Percentiles rank a stretch among this genome's conserved stretches.
phyloP scores from a whole-genome alignment of 1,140 invertebrate genomes.

The Andrena cerasifolii region DNA sequence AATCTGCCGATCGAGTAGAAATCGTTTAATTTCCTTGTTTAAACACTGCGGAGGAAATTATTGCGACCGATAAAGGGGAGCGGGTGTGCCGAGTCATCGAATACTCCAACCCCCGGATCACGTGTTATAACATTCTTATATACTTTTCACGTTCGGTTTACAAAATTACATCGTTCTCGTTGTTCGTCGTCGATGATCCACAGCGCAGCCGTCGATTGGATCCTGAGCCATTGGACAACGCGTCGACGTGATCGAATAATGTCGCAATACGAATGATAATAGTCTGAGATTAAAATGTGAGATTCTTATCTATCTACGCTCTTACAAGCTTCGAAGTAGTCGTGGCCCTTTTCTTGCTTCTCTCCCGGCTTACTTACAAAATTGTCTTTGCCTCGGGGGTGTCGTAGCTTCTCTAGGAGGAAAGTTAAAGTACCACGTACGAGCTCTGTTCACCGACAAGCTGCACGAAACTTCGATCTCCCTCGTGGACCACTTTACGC shows the following conservation, averaged over 20 bases:
- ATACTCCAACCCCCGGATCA: neutral
- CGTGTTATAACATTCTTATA: slow-evolving; percentile 9
- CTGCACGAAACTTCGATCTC: neutral
- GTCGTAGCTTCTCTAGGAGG: neutral
- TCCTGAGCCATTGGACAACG: neutral
- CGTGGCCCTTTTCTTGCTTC: neutral
- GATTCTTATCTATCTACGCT: neutral
- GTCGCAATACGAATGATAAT: neutral
- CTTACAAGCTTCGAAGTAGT: neutral
- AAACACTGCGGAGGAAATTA: neutral
- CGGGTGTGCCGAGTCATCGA: neutral
- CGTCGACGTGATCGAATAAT: neutral
- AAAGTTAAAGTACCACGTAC: neutral
- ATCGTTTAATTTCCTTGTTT: neutral
- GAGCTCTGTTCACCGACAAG: neutral
- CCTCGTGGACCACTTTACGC: neutral
- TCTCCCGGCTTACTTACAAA: neutral
- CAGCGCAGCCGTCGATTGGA: too few relatives aligned
- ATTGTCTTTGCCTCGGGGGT: neutral
- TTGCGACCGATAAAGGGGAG: neutral
- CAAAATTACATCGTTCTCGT: slow-evolving; percentile 32
- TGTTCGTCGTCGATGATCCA: too few relatives aligned
- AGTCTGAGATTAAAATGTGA: slow-evolving; percentile 1
- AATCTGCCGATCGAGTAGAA: neutral
- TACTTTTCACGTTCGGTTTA: slow-evolving; percentile 19